These are phyloP conservation scores for Eupsittula cactorum DNA, from an alignment of 2,113 vertebrate genomes.

Conservation along the genomic window DNA sequence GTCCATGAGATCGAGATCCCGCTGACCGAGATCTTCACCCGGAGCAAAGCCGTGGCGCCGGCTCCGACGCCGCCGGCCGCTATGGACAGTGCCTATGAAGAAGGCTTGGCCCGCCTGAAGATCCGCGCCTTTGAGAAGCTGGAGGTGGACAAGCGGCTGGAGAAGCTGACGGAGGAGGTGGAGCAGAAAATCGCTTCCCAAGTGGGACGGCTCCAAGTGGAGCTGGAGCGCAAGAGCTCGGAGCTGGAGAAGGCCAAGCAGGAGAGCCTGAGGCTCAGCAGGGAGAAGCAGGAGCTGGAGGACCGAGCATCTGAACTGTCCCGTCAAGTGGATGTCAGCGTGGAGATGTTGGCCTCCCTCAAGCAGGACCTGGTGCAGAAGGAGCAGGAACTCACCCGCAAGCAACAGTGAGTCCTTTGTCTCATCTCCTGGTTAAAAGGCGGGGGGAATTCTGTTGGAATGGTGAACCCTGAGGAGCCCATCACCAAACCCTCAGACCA, in stretches of 20 bases:
- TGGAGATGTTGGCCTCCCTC: constrained; percentile 96
- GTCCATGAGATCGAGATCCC: constrained; percentile 96
- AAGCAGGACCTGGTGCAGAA: constrained; percentile 98
- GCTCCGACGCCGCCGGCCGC: constrained; percentile 84
- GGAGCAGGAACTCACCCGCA: constrained; percentile 93
- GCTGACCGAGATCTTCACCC: constrained; percentile 88
- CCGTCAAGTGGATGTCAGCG: constrained; percentile 95
- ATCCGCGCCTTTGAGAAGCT: constrained; percentile 93
- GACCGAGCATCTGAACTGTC: constrained; percentile 92
- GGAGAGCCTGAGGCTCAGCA: constrained; percentile 88
- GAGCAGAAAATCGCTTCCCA: constrained; percentile 97
- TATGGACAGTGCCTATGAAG: constrained; percentile 92
- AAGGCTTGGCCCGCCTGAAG: constrained; percentile 93
- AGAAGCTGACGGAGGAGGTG: constrained; percentile 96
- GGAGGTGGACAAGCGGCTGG: constrained; percentile 92
- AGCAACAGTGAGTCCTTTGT: constrained; percentile 90
- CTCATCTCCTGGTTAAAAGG: fast-evolving
- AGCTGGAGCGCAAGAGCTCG: constrained; percentile 93
- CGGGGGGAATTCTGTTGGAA: fast-evolving
- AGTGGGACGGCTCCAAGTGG: constrained; percentile 92
- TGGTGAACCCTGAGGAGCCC: background rate
- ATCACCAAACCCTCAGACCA: background rate
- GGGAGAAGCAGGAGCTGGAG: constrained; percentile 96
- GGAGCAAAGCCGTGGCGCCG: constrained; percentile 84
- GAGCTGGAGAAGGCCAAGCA: constrained; percentile 95